Evolutionary conservation across 2,888 invertebrate genomes (phyloP), one percentile per base, ranked within the genome.

Genomic region (Micoletzkya japonica): DNA sequence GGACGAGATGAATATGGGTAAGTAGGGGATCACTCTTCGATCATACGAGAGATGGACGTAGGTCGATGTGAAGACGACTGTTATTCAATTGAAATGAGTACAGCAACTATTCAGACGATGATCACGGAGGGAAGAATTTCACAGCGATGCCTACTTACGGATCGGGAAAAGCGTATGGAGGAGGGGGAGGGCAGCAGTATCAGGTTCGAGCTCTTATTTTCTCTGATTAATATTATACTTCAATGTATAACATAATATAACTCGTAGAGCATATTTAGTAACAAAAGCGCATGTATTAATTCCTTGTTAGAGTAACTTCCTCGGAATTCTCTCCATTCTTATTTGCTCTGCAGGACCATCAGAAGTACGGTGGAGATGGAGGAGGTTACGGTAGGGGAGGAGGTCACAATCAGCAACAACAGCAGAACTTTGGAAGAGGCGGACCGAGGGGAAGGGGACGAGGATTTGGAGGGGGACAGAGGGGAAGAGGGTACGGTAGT

Each of bases 321-420:
- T n/a, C n/a, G n/a, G n/a, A n/a, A n/a, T n/a, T n/a, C n/a, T n/a
- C n/a, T n/a, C n/a, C n/a, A n/a, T n/a, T n/a, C n/a, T n/a, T n/a
- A n/a, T n/a, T n/a, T n/a, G n/a, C n/a, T n/a, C n/a, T n/a, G n/a
- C n/a, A n/a, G n/a, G n/a, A n/a, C n/a, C n/a, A n/a, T n/a, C n/a
- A n/a, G n/a, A n/a, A 39, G 6, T 20, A 17, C n/a, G 56, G 57
- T 37, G 44, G 37, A 52, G 36, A 30, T 20, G 28, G 56, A 30
- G 32, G 58, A 17, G 68, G 68, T 44, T 68, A 58, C 68, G 58
- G 58, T 68, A 49, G 58, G 49, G 49, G 68, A 17, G 64, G 44
- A 20, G 37, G 44, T 30, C 34, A 36, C 32, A 24, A 24, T 28
- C 14, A 24, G 24, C 14, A 24, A 20, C 24, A 54, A 10, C 7